Conservation (phyloP, 2,888 invertebrate species). For the Eledona agricola region DNA sequence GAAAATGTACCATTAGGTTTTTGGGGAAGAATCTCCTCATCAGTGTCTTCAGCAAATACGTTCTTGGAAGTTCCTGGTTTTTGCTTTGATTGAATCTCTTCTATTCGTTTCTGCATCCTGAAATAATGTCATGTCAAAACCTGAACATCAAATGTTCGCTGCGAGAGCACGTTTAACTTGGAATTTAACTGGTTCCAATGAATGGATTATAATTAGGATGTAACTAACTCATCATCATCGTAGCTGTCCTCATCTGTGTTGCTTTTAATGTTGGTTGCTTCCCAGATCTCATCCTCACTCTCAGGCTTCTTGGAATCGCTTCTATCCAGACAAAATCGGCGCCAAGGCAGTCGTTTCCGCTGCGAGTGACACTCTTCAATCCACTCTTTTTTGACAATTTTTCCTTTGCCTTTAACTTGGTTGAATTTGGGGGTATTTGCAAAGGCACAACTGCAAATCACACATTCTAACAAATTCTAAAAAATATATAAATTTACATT, state of each 20-base stretch:
- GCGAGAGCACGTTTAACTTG: not conserved
- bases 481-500: slow-evolving; percentile 70
- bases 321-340: slow-evolving; percentile 68
- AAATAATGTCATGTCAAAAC: not conserved
- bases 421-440: slow-evolving; percentile 87
- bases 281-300: slow-evolving; percentile 66
- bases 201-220: slow-evolving; percentile 29
- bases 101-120: slow-evolving; percentile 34
- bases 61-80: slow-evolving; percentile 39
- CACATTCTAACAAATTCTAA: not conserved
- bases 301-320: slow-evolving; percentile 60
- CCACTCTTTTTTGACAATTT: slow-evolving; percentile 80
- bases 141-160: not conserved
- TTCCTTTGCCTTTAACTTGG: slow-evolving; percentile 71
- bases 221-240: slow-evolving; percentile 37
- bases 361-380: slow-evolving; percentile 70
- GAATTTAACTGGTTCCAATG: not conserved
- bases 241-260: slow-evolving; percentile 31
- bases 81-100: slow-evolving; percentile 35
- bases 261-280: too few relatives aligned
- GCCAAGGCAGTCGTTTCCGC: slow-evolving; percentile 74
- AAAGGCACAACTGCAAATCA: slow-evolving; percentile 81
- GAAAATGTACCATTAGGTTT: slow-evolving; percentile 26
- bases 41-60: slow-evolving; percentile 57
- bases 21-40: slow-evolving; percentile 50